Base-by-base conservation (phyloP, 37 sponge, comb jelly and placozoan species). In the Spongia lamella region DNA sequence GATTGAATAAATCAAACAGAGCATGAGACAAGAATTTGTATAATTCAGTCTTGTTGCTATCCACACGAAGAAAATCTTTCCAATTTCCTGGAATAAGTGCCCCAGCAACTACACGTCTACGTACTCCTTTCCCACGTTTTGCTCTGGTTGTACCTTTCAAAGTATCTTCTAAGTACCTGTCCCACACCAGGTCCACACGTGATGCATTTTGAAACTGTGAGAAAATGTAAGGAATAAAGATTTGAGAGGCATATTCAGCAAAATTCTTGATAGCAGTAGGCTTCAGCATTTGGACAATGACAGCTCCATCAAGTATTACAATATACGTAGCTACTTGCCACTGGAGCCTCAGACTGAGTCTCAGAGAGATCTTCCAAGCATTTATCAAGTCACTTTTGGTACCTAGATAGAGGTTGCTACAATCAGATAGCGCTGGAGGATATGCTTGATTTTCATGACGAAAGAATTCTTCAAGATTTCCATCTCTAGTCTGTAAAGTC, bases 291-390 rank as follows among this genome's bases (percentile, higher is more conserved):
- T 78, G 66, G 3, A 78, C 14, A 3, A 78, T 79, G 19, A 69
- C 79, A 56, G 79, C 79, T 35, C 70, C 68, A 66, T 79, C 79
- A 54, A 79, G 53, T 5, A 78, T 53, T n/a, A 63, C 64, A n/a
- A n/a, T n/a, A n/a, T n/a, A n/a, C n/a, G n/a, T n/a, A n/a, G n/a
- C n/a, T 36, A 56, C 29, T 64, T 15, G 31, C 31, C 11, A 24
- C 20, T 9, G 67, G 78, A 19, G 66, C 66, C n/a, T 77, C 78
- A 65, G 54, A 26, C n/a, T 77, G 78, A 7, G 53, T 38, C 67
- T 63, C 55, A 77, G 31, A 77, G 9, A 77, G 27, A 29, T 25
- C 56, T 57, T 77, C 53, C 27, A 29, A 7, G 19, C 76, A 75
- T n/a, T n/a, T n/a, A n/a, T 56, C 3, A 77, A 54, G 78, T 77